Evolutionary conservation across 2,113 vertebrate species (phyloP), one percentile per base, ranked within the genome.

Genomic region (Mugil cephalus): DNA sequence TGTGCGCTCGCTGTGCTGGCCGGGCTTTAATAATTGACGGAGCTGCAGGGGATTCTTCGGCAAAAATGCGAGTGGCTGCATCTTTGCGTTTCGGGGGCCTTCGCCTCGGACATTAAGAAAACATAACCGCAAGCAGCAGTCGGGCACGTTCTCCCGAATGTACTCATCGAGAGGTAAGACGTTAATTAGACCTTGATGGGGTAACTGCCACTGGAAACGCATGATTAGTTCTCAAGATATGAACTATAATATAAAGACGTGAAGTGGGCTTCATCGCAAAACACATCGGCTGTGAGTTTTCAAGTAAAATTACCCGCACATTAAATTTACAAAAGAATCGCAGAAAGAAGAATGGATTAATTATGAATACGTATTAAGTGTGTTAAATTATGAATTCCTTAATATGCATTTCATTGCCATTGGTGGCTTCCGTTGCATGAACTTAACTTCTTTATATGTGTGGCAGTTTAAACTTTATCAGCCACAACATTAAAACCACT

Each of bases 11-110:
- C 55, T 82, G 69, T 36, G 40, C 70, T 74, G 77, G 87, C 60
- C 63, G 50, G 39, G 51, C 74, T 84, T 88, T 52, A 88, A 87
- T 91, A 88, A 91, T 91, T 89, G 77, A 87, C 56, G 59, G 74
- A 39, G 45, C 59, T 87, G 74, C 60, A 17, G 53, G 64, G 69
- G 47, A 61, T 60, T 62, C 53, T 72, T 61, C 30, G 63, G 54
- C 61, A 71, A 15, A 51, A 12, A 50, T 69, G 40, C 36, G 45
- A 48, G 13, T 68, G 66, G n/a, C 15, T 61, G 13, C 12, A 18
- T 69, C 34, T 36, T 30, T 19, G 9, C 40, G 9, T 11, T 40
- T 51, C 45, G 34, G 42, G 59, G 42, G 59, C 74, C 52, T 36
- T 45, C 53, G 54, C 61, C 65, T 51, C 34, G 3, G 38, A 70